Evolutionary conservation across 2,888 invertebrate genomes (phyloP), one percentile per base, ranked within the genome.

Genomic region (Euclidia mi): DNA sequence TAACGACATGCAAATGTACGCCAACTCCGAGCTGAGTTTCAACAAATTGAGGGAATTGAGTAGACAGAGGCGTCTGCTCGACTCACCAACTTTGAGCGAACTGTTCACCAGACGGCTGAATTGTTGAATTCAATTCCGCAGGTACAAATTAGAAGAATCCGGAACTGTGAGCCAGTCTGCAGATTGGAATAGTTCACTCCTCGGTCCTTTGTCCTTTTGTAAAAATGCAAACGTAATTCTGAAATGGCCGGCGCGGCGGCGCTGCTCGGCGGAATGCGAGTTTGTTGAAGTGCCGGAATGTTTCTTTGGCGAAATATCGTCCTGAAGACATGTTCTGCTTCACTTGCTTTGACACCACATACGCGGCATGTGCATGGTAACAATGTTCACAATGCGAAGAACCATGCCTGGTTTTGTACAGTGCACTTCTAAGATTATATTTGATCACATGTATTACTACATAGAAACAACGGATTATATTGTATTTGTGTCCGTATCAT

Each of bases 81-180:
- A 41, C 45, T 56, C 34, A 12, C 47, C n/a, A 75, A 72, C 56
- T 72, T 72, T 53, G 29, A 43, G 51, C 29, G 47, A 28, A 47
- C 40, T 9, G 37, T 37, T 31, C 25, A 46, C 35, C 15, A 40
- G 60, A 59, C 59, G 47, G 38, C 28, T 64, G 68, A 62, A 71
- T 65, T 68, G 56, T 72, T 67, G 52, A 58, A 75, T 75, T 71
- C 67, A 61, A 45, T 47, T 53, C 46, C 47, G 3, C 55, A 62
- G 55, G 61, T 71, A 67, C 59, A 62, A 72, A 71, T 72, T 65
- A 71, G 45, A 75, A 75, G 72, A 72, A 72, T 71, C 55, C 47
- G 14, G 58, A 70, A 59, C 56, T 42, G 40, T 28, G 55, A 37
- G 55, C 48, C 15, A 12, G 42, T 42, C 20, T 12, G 25, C 34